Evolutionary conservation across 1,140 invertebrate genomes (phyloP).

Genomic region (Sweltsa coloradensis): DNA sequence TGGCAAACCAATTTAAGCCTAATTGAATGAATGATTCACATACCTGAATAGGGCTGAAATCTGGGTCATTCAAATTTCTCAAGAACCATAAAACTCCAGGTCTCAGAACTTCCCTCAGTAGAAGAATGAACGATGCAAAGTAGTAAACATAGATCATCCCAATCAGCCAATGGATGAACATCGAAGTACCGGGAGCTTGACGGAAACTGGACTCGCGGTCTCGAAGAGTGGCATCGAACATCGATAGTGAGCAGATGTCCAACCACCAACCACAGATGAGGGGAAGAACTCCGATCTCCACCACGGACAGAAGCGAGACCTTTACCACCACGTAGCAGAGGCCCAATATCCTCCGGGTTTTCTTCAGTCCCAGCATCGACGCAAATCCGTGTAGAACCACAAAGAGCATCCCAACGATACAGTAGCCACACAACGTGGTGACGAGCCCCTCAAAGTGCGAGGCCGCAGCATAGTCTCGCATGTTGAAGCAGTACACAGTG

Average conservation of each 20-base stretch:
- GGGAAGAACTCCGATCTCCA: constrained; percentile 94
- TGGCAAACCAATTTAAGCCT: too few relatives aligned
- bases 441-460: constrained; percentile 87
- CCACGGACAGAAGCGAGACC: constrained; percentile 74
- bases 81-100: constrained; percentile 96
- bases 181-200: constrained; percentile 81
- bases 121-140: constrained; percentile 92
- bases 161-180: constrained; percentile 98
- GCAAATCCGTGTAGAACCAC: constrained; percentile 72
- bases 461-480: constrained; percentile 59
- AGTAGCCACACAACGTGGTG: constrained; percentile 88
- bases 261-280: constrained; percentile 98
- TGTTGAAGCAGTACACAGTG: constrained; percentile 59
- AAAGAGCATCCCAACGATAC: constrained; percentile 73
- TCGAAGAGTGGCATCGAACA: constrained; percentile 86
- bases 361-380: constrained; percentile 58
- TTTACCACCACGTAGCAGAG: constrained; percentile 97
- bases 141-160: constrained; percentile 99
- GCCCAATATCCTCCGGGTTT: constrained; percentile 75
- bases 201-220: constrained; percentile 80
- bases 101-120: constrained; percentile 84
- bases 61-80: constrained; percentile 95
- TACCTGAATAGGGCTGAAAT: constrained; percentile 96
- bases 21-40: too few relatives aligned
- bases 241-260: constrained; percentile 90